Evolutionary conservation across 92 coral and sea anemone species (phyloP), one percentile per base, ranked within the genome.

Genomic region (Epizoanthus illoricatus): DNA sequence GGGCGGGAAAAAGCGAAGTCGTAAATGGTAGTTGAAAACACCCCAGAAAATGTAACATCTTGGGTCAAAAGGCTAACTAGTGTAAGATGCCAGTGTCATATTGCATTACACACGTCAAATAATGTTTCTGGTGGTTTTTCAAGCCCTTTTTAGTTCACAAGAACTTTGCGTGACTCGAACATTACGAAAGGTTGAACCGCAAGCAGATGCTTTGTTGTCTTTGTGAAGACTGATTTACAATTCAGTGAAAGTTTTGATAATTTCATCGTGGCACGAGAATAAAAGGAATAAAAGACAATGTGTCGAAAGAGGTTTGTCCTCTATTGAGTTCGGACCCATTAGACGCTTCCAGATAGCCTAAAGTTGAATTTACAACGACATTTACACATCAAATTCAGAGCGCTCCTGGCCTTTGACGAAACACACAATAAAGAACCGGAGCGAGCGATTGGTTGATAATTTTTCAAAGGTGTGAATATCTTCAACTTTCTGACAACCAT

Each of bases 401-500:
- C 7, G 73, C 28, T 63, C 64, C 36, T 54, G 80, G 61, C 83
- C 67, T 74, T 71, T 64, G 69, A 81, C 71, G 40, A 60, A 59
- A 65, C 67, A 57, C 63, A 86, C 89, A 86, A 81, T 52, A 21
- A 66, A 40, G 52, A 24, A 36, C 60, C 85, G 47, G 56, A 55
- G 16, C 54, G 79, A 81, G 63, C 69, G 90, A 80, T 86, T 86
- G 86, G 85, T 52, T 61, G 61, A 82, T 33, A 59, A 56, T 0
- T 28, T 74, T 65, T 55, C 11, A 74, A 40, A 87, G 86, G 90
- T 87, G 90, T 82, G 86, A 81, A 81, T 74, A 61, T 57, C 64
- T 62, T 47, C 86, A n/a, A 28, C 33, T 36, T 67, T 69, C 47
- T 28, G 79, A 56, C 84, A 58, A 75, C 82, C 68, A 33, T 74